These are phyloP conservation scores for Griposia aprilina DNA, from an alignment of 2,888 invertebrate species.

Conservation along the genomic window DNA sequence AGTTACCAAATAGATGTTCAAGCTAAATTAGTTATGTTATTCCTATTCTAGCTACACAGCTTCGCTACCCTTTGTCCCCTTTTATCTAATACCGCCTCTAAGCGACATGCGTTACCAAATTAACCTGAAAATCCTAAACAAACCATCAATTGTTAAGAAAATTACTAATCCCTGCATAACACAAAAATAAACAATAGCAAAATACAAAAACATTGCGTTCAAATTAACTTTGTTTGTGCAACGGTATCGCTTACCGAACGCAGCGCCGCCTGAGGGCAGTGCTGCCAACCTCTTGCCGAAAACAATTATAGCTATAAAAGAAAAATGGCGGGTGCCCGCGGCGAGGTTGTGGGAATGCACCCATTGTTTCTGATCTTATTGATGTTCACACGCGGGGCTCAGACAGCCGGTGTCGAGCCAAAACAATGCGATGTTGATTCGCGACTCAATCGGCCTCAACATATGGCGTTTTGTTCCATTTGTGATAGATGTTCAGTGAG, in stretches of 20 bases:
- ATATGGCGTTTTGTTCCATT: slow-evolving; percentile 72
- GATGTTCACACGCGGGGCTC: slow-evolving; percentile 71
- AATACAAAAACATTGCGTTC: slow-evolving; percentile 70
- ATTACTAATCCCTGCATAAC: slow-evolving; percentile 64
- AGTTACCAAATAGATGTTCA: neutral
- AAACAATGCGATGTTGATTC: slow-evolving; percentile 70
- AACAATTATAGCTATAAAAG: slow-evolving; percentile 86
- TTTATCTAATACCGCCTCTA: neutral
- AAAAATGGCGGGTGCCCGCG: slow-evolving; percentile 77
- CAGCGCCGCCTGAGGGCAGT: slow-evolving; percentile 80
- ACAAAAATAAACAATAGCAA: slow-evolving; percentile 71
- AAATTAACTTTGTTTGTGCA: slow-evolving; percentile 74
- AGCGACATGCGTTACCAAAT: slow-evolving; percentile 31
- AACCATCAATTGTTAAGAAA: slow-evolving; percentile 56
- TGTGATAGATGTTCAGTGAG: slow-evolving; percentile 65
- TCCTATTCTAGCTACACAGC: neutral
- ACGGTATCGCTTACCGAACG: slow-evolving; percentile 74
- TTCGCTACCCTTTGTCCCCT: slow-evolving; percentile 12
- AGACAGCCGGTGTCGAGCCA: slow-evolving; percentile 69
- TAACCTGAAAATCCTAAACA: slow-evolving; percentile 54
- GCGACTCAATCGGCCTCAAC: slow-evolving; percentile 64
- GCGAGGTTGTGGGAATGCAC: slow-evolving; percentile 84
- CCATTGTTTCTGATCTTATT: slow-evolving; percentile 81
- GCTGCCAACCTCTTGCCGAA: slow-evolving; percentile 83
- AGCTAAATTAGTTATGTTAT: neutral